phyloP scores from a whole-genome alignment of 2,113 vertebrate genomes.

The Natator depressus region DNA sequence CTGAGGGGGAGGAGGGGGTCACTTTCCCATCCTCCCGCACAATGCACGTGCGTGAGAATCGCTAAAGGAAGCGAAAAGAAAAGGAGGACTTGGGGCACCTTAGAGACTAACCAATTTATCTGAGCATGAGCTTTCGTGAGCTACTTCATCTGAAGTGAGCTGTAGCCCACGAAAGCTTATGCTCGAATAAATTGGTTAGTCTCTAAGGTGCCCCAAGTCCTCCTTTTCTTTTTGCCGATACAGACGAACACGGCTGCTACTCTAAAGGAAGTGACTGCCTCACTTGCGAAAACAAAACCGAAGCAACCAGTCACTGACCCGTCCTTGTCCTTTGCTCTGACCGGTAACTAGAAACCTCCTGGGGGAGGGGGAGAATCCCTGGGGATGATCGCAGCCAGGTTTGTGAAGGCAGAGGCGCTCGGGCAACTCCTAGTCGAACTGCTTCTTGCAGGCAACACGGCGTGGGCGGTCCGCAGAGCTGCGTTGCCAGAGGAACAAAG shows the following conservation, averaged over 20 bases:
- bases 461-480: background rate
- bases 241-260: too few species aligned
- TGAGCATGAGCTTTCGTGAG: too few species aligned
- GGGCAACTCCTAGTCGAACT: background rate
- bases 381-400: too few species aligned
- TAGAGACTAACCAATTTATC: too few species aligned
- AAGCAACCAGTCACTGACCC: background rate
- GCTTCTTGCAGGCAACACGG: background rate
- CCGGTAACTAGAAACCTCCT: background rate
- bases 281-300: background rate
- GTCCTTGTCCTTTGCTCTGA: background rate
- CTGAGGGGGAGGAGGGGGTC: background rate
- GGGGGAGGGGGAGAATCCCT: background rate
- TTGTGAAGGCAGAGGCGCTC: background rate
- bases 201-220: too few species aligned
- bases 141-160: too few species aligned
- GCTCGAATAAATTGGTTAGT: too few species aligned
- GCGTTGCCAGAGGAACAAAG: background rate
- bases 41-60: background rate
- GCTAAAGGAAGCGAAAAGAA: background rate
- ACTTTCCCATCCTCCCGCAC: background rate
- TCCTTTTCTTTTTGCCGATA: too few species aligned
- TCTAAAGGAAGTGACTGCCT: background rate
- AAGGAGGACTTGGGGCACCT: too few species aligned
- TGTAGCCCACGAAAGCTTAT: too few species aligned